phyloP scores from a whole-genome alignment of 1,140 invertebrate genomes.

The Stenopsyche tienmushanensis region DNA sequence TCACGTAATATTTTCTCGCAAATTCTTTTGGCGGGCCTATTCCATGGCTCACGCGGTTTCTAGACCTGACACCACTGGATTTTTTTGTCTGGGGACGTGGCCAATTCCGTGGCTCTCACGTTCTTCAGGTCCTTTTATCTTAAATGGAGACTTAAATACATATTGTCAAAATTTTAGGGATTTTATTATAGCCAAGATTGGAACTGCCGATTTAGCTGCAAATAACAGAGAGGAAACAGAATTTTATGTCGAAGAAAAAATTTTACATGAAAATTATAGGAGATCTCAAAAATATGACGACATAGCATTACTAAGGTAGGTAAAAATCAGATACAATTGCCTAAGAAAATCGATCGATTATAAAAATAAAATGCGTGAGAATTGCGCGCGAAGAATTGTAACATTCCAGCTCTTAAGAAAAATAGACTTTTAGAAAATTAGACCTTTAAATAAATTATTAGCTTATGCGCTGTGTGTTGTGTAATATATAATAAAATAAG shows the following conservation, averaged over 20 bases:
- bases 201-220: background rate
- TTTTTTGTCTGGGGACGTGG: too few relatives aligned
- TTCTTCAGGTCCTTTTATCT: too few relatives aligned
- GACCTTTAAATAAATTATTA: too few relatives aligned
- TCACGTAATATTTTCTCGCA: too few relatives aligned
- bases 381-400: background rate
- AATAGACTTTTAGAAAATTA: too few relatives aligned
- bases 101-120: too few relatives aligned
- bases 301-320: conserved; percentile 24
- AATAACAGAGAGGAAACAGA: background rate
- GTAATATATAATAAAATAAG: too few relatives aligned
- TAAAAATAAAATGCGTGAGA: background rate
- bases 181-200: background rate
- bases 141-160: background rate
- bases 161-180: background rate
- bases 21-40: too few relatives aligned
- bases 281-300: conserved; percentile 19
- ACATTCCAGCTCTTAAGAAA: too few relatives aligned
- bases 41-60: too few relatives aligned
- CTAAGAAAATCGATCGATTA: background rate
- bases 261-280: conserved; percentile 18
- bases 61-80: too few relatives aligned
- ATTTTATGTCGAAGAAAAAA: conserved; percentile 2
- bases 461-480: too few relatives aligned
- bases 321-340: background rate